A percentile compares a stretch with the other conserved stretches of the same genome.
phyloP scores from a whole-genome alignment of 1,140 invertebrate species.

The Solenopsis invicta region DNA sequence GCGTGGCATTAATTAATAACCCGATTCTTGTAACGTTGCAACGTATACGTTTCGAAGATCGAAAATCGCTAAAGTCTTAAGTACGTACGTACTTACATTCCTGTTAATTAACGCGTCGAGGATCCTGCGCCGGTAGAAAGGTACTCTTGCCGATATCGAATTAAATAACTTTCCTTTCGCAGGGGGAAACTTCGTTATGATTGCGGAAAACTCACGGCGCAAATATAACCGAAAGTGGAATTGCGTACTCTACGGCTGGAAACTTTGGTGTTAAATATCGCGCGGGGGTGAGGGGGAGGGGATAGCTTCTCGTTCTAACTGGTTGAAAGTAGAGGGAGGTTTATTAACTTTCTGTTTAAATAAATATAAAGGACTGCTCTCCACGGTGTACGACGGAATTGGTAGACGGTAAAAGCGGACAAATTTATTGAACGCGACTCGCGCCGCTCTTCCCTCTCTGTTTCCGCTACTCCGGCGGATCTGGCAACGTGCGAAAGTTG shows the following conservation, averaged over 20 bases:
- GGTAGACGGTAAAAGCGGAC: constrained; percentile 43
- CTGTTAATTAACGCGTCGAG: constrained; percentile 61
- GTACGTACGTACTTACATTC: not conserved
- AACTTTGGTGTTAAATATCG: constrained; percentile 62
- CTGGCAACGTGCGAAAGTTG: constrained; percentile 50
- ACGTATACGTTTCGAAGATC: not conserved
- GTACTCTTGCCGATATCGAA: constrained; percentile 65
- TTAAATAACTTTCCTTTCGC: constrained; percentile 56
- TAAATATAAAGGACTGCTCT: constrained; percentile 60
- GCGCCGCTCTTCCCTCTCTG: not conserved
- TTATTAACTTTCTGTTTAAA: constrained; percentile 64
- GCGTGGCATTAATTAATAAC: not conserved
- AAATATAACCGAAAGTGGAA: constrained; percentile 58
- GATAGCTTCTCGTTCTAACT: constrained; percentile 19
- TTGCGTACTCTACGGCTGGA: constrained; percentile 14
- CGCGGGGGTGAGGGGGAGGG: constrained; percentile 29
- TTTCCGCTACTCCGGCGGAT: constrained; percentile 3
- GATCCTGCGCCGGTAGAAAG: constrained; percentile 2
- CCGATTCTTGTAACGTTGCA: not conserved
- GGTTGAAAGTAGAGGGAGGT: constrained; percentile 39
- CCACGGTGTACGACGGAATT: constrained; percentile 30
- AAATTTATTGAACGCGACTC: constrained; percentile 54
- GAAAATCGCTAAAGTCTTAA: not conserved
- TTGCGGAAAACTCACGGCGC: constrained; percentile 36
- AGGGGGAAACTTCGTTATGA: constrained; percentile 54